A percentile compares a stretch with the other conserved stretches of the same genome.
Conservation (phyloP, 2,888 invertebrate species). For the Nomada fabriciana region DNA sequence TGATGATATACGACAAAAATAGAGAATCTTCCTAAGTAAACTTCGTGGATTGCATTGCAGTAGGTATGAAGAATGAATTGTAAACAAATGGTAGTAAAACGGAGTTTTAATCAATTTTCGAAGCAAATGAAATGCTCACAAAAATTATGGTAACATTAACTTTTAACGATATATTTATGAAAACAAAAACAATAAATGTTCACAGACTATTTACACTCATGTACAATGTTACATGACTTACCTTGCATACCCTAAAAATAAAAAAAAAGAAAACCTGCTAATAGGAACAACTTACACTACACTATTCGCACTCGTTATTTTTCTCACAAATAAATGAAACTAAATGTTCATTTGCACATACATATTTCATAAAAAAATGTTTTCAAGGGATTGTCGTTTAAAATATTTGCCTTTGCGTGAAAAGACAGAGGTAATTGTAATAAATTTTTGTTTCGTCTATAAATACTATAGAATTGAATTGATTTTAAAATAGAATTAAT, state of each 20-base stretch:
- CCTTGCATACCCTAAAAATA: constrained; percentile 47
- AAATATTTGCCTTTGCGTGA: background rate
- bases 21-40: too few species aligned
- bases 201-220: constrained; percentile 14
- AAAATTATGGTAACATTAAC: background rate
- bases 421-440: background rate
- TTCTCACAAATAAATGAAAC: background rate
- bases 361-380: background rate
- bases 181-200: constrained; percentile 11
- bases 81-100: too few species aligned
- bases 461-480: background rate
- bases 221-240: constrained; percentile 36
- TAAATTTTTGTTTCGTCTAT: background rate
- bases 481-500: background rate
- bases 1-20: too few species aligned
- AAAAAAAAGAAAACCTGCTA: constrained; percentile 5
- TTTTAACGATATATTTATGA: background rate
- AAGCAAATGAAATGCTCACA: too few species aligned
- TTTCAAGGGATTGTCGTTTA: background rate
- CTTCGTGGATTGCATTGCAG: too few species aligned
- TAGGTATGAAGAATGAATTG: too few species aligned
- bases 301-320: background rate
- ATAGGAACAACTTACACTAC: background rate
- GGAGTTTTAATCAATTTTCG: too few species aligned
- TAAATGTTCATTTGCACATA: background rate